Evolutionary conservation across 2,888 invertebrate species (phyloP).

Genomic region (Sycophila texana): DNA sequence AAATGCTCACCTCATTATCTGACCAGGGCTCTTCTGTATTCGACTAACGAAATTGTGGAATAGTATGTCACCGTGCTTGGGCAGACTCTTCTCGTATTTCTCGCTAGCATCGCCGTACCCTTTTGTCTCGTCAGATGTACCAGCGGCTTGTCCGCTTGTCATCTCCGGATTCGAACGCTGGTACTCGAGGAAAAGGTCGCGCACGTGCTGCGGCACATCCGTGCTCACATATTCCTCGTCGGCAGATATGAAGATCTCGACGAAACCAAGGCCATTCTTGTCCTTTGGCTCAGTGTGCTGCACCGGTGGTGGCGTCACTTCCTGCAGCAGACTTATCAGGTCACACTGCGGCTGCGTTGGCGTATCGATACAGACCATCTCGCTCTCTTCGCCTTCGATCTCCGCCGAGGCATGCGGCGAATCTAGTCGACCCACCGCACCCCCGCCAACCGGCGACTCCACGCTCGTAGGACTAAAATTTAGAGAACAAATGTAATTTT

Average conservation of each 20-base stretch:
- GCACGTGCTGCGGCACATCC: slow-evolving; percentile 79
- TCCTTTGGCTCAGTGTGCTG: slow-evolving; percentile 71
- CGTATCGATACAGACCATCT: slow-evolving; percentile 86
- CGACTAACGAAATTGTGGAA: slow-evolving; percentile 88
- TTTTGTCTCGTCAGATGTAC: slow-evolving; percentile 65
- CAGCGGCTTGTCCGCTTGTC: slow-evolving; percentile 21
- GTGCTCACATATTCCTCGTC: slow-evolving; percentile 77
- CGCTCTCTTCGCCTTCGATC: slow-evolving; percentile 89
- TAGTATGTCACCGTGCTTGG: slow-evolving; percentile 88
- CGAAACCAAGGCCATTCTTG: slow-evolving; percentile 74
- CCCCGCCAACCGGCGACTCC: slow-evolving; percentile 74
- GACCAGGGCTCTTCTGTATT: slow-evolving; percentile 86
- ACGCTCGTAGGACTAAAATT: slow-evolving; percentile 69
- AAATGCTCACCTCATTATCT: slow-evolving; percentile 84
- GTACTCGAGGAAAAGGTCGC: slow-evolving; percentile 81
- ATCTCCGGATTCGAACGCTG: slow-evolving; percentile 75
- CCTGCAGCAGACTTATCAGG: slow-evolving; percentile 83
- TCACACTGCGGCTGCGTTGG: slow-evolving; percentile 84
- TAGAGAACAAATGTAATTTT: neutral
- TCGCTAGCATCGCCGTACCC: slow-evolving; percentile 77
- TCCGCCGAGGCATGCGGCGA: slow-evolving; percentile 84
- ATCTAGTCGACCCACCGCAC: slow-evolving; percentile 79
- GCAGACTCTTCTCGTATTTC: slow-evolving; percentile 86
- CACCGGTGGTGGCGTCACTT: slow-evolving; percentile 78
- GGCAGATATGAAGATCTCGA: slow-evolving; percentile 79